A percentile compares a stretch with the other conserved stretches of the same genome.
phyloP scores from a whole-genome alignment of 1,140 invertebrate genomes.

The Lanistes nyassanus region DNA sequence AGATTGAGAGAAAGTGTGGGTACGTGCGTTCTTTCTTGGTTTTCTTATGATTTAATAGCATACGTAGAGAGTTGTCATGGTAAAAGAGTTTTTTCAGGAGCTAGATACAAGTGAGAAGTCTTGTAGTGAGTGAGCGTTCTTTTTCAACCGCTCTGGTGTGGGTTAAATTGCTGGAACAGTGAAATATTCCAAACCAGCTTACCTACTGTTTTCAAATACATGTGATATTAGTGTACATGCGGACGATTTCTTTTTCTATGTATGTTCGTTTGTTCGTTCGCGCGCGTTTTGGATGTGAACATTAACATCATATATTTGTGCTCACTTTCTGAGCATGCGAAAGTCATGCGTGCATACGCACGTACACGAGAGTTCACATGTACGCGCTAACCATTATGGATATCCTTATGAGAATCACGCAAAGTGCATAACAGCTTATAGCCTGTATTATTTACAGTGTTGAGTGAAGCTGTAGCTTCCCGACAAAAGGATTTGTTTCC shows the following conservation, averaged over 20 bases:
- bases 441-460: no score
- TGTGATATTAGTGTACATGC: not conserved
- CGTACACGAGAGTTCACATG: not conserved
- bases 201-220: not conserved
- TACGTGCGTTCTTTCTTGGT: no score
- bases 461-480: no score
- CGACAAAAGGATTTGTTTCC: no score
- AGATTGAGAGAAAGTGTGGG: not conserved
- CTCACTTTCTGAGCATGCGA: not conserved
- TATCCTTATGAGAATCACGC: no score
- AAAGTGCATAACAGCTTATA: no score
- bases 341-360: not conserved
- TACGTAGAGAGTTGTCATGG: not conserved
- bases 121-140: not conserved
- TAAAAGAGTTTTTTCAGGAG: not conserved
- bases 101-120: slow-evolving; percentile 1
- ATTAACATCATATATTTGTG: no score
- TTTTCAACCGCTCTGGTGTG: no score
- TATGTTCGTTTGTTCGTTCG: not conserved
- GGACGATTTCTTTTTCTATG: not conserved
- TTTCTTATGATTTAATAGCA: no score
- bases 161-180: no score
- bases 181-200: not conserved
- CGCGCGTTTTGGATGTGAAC: not conserved
- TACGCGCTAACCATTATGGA: no score